Evolutionary conservation across 2,888 invertebrate genomes (phyloP).

Genomic region (Acanthosepion esculentum): DNA sequence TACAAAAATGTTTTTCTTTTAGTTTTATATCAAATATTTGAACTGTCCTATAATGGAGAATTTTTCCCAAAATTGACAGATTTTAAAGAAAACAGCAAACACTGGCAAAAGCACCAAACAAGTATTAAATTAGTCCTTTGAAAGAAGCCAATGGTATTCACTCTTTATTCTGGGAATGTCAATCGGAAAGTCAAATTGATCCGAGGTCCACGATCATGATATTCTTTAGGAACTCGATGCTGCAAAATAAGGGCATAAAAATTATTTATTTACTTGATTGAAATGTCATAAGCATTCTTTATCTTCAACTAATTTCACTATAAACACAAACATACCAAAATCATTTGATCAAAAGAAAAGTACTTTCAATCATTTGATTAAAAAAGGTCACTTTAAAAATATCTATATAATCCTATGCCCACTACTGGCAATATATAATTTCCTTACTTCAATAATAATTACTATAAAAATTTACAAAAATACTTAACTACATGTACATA

Average conservation of each 20-base stretch:
- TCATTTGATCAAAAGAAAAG: too few relatives aligned
- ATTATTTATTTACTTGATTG: background rate
- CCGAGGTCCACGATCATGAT: conserved; percentile 74
- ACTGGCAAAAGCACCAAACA: background rate
- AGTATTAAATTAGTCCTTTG: background rate
- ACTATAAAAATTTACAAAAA: too few relatives aligned
- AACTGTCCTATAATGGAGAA: background rate
- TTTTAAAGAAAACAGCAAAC: background rate
- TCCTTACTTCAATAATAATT: too few relatives aligned
- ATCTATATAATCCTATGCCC: too few relatives aligned
- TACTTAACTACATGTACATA: too few relatives aligned
- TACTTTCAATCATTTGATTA: too few relatives aligned
- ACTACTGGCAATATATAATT: too few relatives aligned
- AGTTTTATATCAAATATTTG: background rate
- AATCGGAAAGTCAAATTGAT: conserved; percentile 75
- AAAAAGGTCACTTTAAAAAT: too few relatives aligned
- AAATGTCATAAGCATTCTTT: too few relatives aligned
- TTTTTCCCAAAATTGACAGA: background rate
- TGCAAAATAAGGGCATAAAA: conserved; percentile 55
- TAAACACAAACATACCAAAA: too few relatives aligned
- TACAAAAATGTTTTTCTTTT: background rate
- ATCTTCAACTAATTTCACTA: too few relatives aligned
- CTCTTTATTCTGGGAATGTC: conserved; percentile 68
- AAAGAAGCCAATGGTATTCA: background rate
- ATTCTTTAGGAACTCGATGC: conserved; percentile 75